Evolutionary conservation across 2,888 invertebrate genomes (phyloP).

Genomic region (Acronicta alni): DNA sequence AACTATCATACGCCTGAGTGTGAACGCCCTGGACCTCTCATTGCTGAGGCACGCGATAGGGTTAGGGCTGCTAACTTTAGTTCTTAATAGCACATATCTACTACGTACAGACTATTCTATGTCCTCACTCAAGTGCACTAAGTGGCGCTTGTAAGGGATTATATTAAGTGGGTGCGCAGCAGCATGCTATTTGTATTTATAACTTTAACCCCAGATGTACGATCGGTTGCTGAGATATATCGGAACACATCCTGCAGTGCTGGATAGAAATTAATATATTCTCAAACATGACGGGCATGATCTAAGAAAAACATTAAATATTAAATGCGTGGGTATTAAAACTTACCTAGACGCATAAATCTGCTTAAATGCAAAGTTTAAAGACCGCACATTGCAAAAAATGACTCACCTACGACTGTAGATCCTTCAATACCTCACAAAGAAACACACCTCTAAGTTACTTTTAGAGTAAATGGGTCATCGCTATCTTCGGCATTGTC

Average conservation of each 20-base stretch:
- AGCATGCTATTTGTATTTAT: constrained; percentile 19
- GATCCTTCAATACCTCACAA: constrained; percentile 15
- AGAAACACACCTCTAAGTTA: constrained; percentile 17
- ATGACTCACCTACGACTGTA: constrained; percentile 40
- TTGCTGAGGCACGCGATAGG: constrained; percentile 53
- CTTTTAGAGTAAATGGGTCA: background rate
- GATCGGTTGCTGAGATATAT: constrained; percentile 8
- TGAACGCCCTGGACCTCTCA: constrained; percentile 61
- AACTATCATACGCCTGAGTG: constrained; percentile 59
- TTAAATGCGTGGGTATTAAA: constrained; percentile 46
- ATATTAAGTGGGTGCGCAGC: background rate
- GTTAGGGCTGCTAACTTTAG: constrained; percentile 39
- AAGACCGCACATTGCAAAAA: constrained; percentile 47
- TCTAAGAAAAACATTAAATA: constrained; percentile 48
- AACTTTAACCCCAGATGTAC: constrained; percentile 2
- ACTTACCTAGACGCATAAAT: constrained; percentile 47
- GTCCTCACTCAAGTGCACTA: constrained; percentile 15
- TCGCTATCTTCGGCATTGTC: background rate
- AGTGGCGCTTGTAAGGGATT: constrained; percentile 5
- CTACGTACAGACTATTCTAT: constrained; percentile 24
- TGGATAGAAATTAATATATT: constrained; percentile 24
- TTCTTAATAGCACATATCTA: constrained; percentile 9
- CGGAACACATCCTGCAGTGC: constrained; percentile 19
- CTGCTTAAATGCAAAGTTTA: constrained; percentile 48
- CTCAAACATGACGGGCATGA: constrained; percentile 28